Evolutionary conservation across 1,140 invertebrate genomes (phyloP), one percentile per base, ranked within the genome.

Genomic region (Augochlora pura): DNA sequence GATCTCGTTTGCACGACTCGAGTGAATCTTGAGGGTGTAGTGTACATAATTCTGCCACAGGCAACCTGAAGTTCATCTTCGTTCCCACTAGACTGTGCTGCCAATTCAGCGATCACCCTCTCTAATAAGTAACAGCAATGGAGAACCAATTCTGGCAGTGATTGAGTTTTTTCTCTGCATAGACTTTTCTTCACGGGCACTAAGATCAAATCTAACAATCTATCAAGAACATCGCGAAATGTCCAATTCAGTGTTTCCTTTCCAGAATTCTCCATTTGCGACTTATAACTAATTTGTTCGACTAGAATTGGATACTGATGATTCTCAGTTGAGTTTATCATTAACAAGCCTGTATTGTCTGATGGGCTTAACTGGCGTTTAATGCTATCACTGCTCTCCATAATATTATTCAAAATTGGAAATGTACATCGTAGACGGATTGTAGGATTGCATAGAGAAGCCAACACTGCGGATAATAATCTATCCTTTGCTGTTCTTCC

Each of bases 1-100:
- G 97, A 97, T 57, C 97, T 95, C 54, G 96, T 96, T 87, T 97
- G 95, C 91, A 98, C 98, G 14, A 97, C 96, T 70, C 97, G 95
- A 10, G 97, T 97, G 90, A 99, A 99, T 25, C 98, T 94, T 38
- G 96, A 97, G 0, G 98, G 97, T 4, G 98, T 98, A 57, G 96
- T 95, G 64, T 98, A 95, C 81, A 98, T 93, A 59, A 96, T 95
- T 57, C 96, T 92, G 1, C 95, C 95, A 85, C 95, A 95, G 9
- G 93, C 93, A 14, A 93, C 93, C 90, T 95, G 94, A 49, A 95
- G 77, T 82, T 97, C 96, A 75, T 96, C 96, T 93, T 95, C 95
- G 80, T 93, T 93, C 0, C 95, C 94, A 82, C 93, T 96, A 7
- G 96, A 96, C 86, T 97, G 96, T 70, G 96, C 96, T 0, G 98